Base-by-base conservation (phyloP, 2,797 vertebrate genomes). In the Loriculus beryllinus region DNA sequence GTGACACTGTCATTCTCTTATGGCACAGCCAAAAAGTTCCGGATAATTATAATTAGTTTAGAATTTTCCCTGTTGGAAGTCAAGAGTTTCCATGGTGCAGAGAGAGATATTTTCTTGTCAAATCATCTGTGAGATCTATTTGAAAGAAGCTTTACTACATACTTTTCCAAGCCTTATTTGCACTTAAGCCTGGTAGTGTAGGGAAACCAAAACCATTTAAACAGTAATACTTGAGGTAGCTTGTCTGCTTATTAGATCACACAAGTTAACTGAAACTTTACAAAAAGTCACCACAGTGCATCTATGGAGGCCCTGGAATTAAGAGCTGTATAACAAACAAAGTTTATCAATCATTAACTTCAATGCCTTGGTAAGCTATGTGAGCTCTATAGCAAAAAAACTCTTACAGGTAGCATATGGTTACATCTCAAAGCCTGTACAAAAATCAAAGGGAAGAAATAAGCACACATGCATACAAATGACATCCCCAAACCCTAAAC, bases 21-120 rank as follows among this genome's bases (percentile, higher is more conserved):
- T 6, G 47, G 49, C 20, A 94, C 23, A 93, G 39, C 26, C 89
- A 92, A 75, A 83, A 95, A 78, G 45, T 87, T 85, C 39, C 62
- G 72, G 79, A 81, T 85, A 94, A 91, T 93, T 93, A 92, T 62
- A 54, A 89, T 87, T 31, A 92, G 91, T 95, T 93, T 68, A 83
- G 69, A 88, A 3, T 89, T 90, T 80, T 75, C 42, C 43, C 29
- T 92, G 69, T 89, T 39, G 47, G 45, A 82, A 95, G 72, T 62
- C 79, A 69, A 89, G 76, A 85, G 72, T 94, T 93, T 93, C 82
- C 75, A 60, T 37, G 52, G 69, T 31, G 21, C 67, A 86, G 39
- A 67, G 21, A 68, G 23, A 83, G 21, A 95, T 1, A 89, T 95
- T 94, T 93, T 86, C 88, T 86, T 90, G 82, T 80, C 72, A 89